Evolutionary conservation across 35 echinoderm and acorn worm genomes (phyloP).

Genomic region (Heliocidaris tuberculata): DNA sequence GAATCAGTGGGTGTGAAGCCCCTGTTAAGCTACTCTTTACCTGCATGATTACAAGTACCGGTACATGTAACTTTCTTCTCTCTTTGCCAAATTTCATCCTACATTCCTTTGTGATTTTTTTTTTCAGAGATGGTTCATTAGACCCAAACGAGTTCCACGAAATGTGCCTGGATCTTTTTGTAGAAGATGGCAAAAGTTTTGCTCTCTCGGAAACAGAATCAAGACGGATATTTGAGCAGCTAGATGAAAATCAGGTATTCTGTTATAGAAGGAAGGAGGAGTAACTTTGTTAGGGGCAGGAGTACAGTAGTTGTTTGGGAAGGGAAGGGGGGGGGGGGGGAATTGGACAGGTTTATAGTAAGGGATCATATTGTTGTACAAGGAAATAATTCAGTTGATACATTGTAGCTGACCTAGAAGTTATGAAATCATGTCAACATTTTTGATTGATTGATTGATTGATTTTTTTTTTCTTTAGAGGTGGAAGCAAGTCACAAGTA

Average conservation of each 20-base stretch:
- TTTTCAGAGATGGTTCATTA: conserved; percentile 32
- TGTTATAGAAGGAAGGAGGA: background rate
- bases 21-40: too few species aligned
- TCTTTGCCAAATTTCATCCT: background rate
- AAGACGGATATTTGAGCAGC: conserved; percentile 10
- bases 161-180: conserved; percentile 37
- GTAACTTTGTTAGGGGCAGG: background rate
- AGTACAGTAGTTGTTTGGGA: background rate
- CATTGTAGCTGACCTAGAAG: background rate
- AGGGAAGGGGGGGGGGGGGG: too few species aligned
- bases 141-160: conserved; percentile 44
- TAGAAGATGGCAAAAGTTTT: background rate
- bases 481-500: too few species aligned
- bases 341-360: background rate
- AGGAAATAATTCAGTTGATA: background rate
- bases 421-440: background rate
- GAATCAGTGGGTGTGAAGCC: too few species aligned
- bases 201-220: conserved; percentile 13
- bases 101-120: background rate
- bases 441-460: too few species aligned
- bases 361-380: background rate
- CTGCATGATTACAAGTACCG: too few species aligned
- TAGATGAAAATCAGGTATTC: conserved; percentile 34
- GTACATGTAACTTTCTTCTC: background rate
- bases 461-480: too few species aligned